These are phyloP conservation scores for Tachuris rubrigastra DNA, from an alignment of 2,113 vertebrate species.

Conservation along the genomic window DNA sequence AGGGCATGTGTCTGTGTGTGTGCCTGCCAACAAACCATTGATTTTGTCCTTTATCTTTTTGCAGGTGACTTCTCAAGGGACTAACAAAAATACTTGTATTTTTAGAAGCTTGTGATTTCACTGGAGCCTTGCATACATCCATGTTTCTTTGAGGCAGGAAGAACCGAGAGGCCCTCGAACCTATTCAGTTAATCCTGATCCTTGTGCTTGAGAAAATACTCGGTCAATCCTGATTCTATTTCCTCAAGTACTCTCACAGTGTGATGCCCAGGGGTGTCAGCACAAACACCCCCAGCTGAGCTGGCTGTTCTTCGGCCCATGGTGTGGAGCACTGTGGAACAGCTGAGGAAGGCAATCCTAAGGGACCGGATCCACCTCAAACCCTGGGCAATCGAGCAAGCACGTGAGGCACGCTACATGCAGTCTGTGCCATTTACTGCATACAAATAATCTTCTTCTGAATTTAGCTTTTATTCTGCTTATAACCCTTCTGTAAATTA, in stretches of 20 bases:
- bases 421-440: background rate
- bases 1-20: conserved; percentile 13
- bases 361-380: background rate
- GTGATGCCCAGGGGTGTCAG: background rate
- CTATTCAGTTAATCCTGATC: background rate
- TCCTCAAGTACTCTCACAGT: background rate
- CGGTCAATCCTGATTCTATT: background rate
- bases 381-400: background rate
- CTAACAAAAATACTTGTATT: conserved; percentile 12
- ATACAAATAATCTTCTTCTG: background rate
- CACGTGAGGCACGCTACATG: background rate
- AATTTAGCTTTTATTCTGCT: conserved; percentile 1
- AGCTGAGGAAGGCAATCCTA: background rate
- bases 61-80: conserved; percentile 43
- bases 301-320: background rate
- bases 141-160: background rate
- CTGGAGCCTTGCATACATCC: background rate
- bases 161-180: background rate
- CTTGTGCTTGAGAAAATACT: background rate
- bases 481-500: background rate
- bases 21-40: conserved; percentile 43
- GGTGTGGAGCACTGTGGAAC: background rate
- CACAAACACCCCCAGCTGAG: background rate
- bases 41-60: conserved; percentile 52
- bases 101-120: conserved; percentile 25